Conservation (phyloP, 2,113 vertebrate species). For the Tricholaema leucomelas region DNA sequence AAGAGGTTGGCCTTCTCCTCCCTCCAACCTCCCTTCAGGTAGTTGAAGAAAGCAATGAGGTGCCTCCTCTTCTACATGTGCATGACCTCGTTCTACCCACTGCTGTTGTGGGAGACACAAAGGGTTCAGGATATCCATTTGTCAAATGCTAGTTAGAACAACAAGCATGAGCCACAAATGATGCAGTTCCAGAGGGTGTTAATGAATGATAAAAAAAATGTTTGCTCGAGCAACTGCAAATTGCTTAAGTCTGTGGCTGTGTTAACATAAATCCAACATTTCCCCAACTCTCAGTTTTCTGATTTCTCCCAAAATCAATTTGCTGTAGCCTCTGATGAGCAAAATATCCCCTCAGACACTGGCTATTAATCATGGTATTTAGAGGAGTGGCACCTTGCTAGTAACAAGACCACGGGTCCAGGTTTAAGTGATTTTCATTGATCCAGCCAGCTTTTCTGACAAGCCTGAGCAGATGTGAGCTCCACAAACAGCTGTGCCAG, state of each 20-base stretch:
- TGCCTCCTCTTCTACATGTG: not conserved
- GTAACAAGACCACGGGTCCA: not conserved
- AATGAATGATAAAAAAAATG: not conserved
- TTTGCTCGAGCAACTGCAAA: not conserved
- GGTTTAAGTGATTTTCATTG: slow-evolving; percentile 21
- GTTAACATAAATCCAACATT: not conserved
- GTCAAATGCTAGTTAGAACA: accelerated
- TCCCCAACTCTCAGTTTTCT: slow-evolving; percentile 3
- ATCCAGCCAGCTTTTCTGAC: not conserved
- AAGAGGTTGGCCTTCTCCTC: too few relatives aligned
- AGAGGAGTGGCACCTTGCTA: slow-evolving; percentile 4
- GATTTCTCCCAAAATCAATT: slow-evolving; percentile 25
- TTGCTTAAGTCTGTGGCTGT: not conserved
- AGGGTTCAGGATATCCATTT: not conserved
- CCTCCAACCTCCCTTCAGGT: too few relatives aligned
- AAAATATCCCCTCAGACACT: not conserved
- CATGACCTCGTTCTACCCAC: accelerated
- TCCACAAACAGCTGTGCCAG: not conserved
- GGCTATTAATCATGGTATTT: not conserved
- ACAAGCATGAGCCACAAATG: accelerated
- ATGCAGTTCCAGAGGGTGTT: not conserved
- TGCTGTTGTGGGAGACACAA: accelerated
- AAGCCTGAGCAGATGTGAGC: not conserved
- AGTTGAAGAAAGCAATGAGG: too few relatives aligned
- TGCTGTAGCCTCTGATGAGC: not conserved